Evolutionary conservation across 1,140 invertebrate species (phyloP).

Genomic region (Drosophila saltans): DNA sequence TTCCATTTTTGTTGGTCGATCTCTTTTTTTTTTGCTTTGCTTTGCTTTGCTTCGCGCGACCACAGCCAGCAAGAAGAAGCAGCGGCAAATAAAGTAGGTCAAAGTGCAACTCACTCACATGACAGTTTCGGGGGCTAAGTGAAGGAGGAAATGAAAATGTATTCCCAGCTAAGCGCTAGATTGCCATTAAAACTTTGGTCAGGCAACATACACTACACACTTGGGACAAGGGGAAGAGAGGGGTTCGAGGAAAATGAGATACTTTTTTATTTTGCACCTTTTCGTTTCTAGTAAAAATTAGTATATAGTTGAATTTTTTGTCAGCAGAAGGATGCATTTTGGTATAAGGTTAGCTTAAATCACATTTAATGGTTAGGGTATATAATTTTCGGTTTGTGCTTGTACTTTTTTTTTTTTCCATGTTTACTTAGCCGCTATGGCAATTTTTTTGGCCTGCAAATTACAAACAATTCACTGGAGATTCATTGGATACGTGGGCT

Average conservation of each 20-base stretch:
- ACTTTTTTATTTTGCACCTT: conserved; percentile 10
- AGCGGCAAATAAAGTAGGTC: conserved; percentile 57
- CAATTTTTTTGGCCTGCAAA: conserved; percentile 61
- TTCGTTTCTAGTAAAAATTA: not conserved
- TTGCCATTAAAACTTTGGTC: conserved; percentile 69
- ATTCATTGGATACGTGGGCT: conserved; percentile 54
- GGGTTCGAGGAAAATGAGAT: too few species aligned
- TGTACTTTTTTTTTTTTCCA: conserved; percentile 3
- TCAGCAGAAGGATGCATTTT: not conserved
- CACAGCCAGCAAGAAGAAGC: conserved; percentile 36
- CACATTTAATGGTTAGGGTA: not conserved
- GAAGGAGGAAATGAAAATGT: conserved; percentile 15
- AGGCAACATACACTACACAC: not conserved
- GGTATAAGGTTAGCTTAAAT: not conserved
- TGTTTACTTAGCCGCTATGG: conserved; percentile 34
- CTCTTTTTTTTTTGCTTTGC: conserved; percentile 36
- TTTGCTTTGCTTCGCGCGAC: conserved; percentile 43
- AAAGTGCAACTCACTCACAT: conserved; percentile 51
- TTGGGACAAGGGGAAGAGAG: not conserved
- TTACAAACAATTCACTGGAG: conserved; percentile 70
- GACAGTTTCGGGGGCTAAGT: conserved; percentile 8
- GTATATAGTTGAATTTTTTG: not conserved
- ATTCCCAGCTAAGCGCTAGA: conserved; percentile 62
- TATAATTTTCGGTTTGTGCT: not conserved
- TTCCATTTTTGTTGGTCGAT: conserved; percentile 48